A percentile compares a stretch with the other conserved stretches of the same genome.
These are phyloP conservation scores for Atrina japonica DNA, from an alignment of 2,888 invertebrate genomes.

Conservation along the genomic window DNA sequence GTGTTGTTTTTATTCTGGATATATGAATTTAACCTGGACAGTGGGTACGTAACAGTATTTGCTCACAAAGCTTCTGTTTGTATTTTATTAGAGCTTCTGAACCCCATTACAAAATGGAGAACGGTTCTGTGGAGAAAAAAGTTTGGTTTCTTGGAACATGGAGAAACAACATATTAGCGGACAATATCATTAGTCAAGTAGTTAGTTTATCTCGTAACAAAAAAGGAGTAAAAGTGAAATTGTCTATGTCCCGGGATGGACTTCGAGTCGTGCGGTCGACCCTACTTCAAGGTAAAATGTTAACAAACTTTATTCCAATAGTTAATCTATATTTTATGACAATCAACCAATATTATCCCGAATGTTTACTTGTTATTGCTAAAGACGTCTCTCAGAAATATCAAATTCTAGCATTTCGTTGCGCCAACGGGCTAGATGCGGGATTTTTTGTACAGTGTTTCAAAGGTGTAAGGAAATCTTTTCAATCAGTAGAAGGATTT, in stretches of 20 bases:
- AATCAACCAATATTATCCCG: conserved; percentile 56
- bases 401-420: conserved; percentile 61
- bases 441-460: conserved; percentile 55
- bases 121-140: conserved; percentile 52
- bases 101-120: too few species aligned
- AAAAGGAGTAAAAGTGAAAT: conserved; percentile 63
- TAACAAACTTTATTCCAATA: conserved; percentile 53
- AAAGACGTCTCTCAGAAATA: conserved; percentile 49
- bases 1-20: too few species aligned
- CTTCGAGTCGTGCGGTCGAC: conserved; percentile 51
- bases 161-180: conserved; percentile 61
- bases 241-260: conserved; percentile 58
- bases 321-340: conserved; percentile 59
- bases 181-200: conserved; percentile 56
- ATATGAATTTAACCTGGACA: too few species aligned
- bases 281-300: conserved; percentile 53
- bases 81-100: too few species aligned
- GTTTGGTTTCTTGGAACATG: conserved; percentile 60
- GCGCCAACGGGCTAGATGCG: conserved; percentile 56
- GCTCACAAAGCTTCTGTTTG: too few species aligned
- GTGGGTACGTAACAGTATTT: too few species aligned
- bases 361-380: conserved; percentile 63
- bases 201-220: conserved; percentile 47
- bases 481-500: conserved; percentile 35
- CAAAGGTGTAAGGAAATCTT: conserved; percentile 37